A percentile compares a stretch with the other conserved stretches of the same genome.
Conservation (phyloP, 2,797 vertebrate genomes). For the Rhabdophis nuchalis region DNA sequence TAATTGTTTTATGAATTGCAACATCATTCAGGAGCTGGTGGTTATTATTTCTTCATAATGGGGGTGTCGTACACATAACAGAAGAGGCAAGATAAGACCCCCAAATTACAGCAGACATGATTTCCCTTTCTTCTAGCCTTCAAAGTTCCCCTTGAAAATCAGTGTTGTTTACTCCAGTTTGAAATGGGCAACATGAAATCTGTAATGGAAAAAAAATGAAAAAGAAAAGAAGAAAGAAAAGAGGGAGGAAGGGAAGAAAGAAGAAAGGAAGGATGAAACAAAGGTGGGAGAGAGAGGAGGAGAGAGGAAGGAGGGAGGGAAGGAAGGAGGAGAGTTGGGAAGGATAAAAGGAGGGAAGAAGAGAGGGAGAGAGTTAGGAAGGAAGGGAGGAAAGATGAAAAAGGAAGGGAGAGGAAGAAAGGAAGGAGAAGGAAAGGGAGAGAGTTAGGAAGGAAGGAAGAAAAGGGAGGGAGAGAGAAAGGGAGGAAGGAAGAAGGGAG, state of each 20-base stretch:
- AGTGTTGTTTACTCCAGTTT: not conserved
- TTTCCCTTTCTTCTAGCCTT: not conserved
- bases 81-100: not conserved
- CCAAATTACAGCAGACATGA: not conserved
- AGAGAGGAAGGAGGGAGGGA: too few relatives aligned
- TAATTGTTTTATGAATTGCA: not conserved
- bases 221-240: too few relatives aligned
- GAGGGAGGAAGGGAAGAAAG: too few relatives aligned
- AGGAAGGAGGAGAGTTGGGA: too few relatives aligned
- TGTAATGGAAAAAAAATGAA: not conserved
- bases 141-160: not conserved
- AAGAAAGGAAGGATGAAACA: too few relatives aligned
- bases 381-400: not conserved
- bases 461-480: rapidly evolving
- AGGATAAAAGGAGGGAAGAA: too few relatives aligned
- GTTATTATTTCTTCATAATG: not conserved
- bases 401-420: too few relatives aligned
- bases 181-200: not conserved
- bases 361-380: too few relatives aligned
- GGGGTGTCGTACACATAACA: not conserved
- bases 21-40: not conserved
- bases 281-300: rapidly evolving
- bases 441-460: too few relatives aligned
- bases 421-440: too few relatives aligned
- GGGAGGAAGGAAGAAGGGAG: too few relatives aligned